phyloP scores from a whole-genome alignment of 2,113 vertebrate genomes.

The Corvus cornix region DNA sequence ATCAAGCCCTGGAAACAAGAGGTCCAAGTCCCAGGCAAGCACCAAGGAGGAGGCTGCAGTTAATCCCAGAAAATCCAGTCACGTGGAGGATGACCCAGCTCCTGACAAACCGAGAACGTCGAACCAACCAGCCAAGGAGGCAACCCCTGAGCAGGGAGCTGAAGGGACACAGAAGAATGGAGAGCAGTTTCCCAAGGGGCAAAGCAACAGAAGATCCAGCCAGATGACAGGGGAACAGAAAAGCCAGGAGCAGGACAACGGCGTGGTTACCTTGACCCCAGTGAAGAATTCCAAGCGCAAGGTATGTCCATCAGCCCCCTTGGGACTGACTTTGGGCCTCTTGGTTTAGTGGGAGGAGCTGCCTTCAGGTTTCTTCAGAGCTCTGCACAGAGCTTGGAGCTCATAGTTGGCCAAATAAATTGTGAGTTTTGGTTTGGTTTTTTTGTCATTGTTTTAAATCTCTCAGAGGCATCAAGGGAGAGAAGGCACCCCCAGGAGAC shows the following conservation, averaged over 20 bases:
- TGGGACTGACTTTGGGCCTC: neutral
- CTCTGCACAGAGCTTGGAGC: neutral
- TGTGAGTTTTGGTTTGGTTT: neutral
- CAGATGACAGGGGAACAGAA: constrained; percentile 46
- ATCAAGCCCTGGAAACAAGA: constrained; percentile 18
- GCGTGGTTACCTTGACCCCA: constrained; percentile 17
- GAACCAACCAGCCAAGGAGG: neutral
- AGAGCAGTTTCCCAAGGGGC: constrained; percentile 37
- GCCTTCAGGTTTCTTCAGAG: neutral
- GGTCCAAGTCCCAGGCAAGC: constrained; percentile 3
- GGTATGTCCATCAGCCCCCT: neutral
- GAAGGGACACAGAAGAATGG: constrained; percentile 41
- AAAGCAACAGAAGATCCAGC: constrained; percentile 52
- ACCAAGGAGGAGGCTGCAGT: neutral
- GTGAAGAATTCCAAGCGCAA: constrained; percentile 53
- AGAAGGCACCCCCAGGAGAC: neutral
- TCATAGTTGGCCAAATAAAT: neutral
- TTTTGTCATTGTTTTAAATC: constrained; percentile 23
- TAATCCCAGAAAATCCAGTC: constrained; percentile 33
- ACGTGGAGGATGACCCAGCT: constrained; percentile 23
- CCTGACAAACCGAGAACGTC: constrained; percentile 30
- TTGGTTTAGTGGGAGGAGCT: neutral
- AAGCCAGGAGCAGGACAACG: constrained; percentile 22
- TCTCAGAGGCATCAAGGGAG: constrained; percentile 27
- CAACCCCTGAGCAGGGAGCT: neutral